phyloP scores from a whole-genome alignment of 1,140 invertebrate genomes.

The Lasioglossum albipes region DNA sequence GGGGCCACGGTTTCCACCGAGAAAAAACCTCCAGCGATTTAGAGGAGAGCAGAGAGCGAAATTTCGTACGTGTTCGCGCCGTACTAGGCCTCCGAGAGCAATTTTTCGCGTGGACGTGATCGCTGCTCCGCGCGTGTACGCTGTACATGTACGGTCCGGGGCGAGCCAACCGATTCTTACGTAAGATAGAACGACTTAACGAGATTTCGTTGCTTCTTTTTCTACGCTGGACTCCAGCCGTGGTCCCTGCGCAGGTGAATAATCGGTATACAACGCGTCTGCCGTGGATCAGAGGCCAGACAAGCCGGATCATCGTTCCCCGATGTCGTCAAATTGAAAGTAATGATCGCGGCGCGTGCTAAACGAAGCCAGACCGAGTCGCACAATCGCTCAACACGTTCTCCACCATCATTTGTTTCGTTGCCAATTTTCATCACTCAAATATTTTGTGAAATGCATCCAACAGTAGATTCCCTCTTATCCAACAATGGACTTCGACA shows the following conservation, averaged over 20 bases:
- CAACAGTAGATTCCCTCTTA: too few relatives aligned
- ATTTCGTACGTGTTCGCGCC: background rate
- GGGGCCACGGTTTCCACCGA: background rate
- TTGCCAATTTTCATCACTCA: too few relatives aligned
- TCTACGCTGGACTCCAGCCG: background rate
- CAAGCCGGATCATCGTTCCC: background rate
- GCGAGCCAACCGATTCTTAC: constrained; percentile 1
- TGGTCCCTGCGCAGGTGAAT: background rate
- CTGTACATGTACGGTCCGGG: background rate
- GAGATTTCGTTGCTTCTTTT: background rate
- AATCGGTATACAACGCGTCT: background rate
- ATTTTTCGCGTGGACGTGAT: background rate
- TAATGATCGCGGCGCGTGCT: background rate
- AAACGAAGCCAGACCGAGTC: too few relatives aligned
- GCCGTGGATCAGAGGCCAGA: background rate
- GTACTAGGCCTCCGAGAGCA: background rate
- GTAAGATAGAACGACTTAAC: constrained; percentile 5
- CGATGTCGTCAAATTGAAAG: background rate
- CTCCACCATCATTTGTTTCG: too few relatives aligned
- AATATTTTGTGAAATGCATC: too few relatives aligned
- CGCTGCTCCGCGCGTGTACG: too few relatives aligned
- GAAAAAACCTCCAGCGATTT: background rate
- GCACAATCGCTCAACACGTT: too few relatives aligned
- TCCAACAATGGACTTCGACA: too few relatives aligned
- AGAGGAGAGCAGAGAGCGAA: background rate